Base-by-base conservation (phyloP, 2,888 invertebrate genomes). In the Lochmaea capreae region DNA sequence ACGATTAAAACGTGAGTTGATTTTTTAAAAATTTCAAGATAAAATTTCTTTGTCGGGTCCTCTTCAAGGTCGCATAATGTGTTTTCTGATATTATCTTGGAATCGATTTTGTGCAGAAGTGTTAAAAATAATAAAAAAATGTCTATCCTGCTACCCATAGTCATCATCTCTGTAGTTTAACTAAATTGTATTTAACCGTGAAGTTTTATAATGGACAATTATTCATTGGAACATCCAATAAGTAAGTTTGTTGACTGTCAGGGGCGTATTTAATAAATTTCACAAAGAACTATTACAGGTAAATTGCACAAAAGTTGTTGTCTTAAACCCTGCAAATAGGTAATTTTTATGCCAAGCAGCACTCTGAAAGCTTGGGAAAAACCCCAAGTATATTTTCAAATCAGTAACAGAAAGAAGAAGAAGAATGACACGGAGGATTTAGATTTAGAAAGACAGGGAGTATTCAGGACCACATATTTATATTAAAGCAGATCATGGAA, bases 21-120 rank as follows among this genome's bases (percentile, higher is more conserved):
- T n/a, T 26, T 1, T 14, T 33, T 59, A 5, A 59, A 59, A 59
- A 33, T 18, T 33, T 46, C 61, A 10, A 1, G 9, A 39, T 68
- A 68, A 61, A 68, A 61, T 49, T 14, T 11, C 49, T 49, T 61
- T 10, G 33, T 62, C 18, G 14, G 39, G 42, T 61, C 39, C 18
- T 68, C 39, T 16, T 57, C 26, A n/a, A 61, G 22, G 46, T 49
- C 26, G 18, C 68, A 68, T 42, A 46, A 33, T 18, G 6, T 12
- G 4, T 68, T 49, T 26, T 49, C 46, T 12, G 54, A 9, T 54
- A 54, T 54, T 54, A 54, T 2, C 9, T 54, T 16, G 18, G 16
- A 54, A 54, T 54, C 11, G 16, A n/a, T 54, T 10, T 54, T 18
- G 18, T 54, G 16, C 3, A 54, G 4, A 54, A 54, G 9, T 16